Conservation (phyloP, 2,113 vertebrate species). For the Notiomystis cincta region DNA sequence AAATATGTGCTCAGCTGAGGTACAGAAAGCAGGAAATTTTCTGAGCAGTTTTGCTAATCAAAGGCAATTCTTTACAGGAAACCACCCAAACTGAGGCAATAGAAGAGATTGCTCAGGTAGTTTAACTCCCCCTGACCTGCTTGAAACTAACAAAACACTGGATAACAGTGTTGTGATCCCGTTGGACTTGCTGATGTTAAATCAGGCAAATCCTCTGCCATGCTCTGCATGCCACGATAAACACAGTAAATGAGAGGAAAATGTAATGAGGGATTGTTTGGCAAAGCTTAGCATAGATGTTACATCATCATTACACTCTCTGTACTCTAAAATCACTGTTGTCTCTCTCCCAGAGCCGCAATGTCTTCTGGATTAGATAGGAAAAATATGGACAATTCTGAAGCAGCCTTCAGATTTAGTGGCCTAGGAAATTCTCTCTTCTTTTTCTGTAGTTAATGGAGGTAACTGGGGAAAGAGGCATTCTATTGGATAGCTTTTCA, state of each 20-base stretch:
- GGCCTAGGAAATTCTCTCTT: not conserved
- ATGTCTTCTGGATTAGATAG: not conserved
- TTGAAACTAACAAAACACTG: not conserved
- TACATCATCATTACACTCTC: not conserved
- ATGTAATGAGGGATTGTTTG: slow-evolving; percentile 10
- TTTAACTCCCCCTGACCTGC: not conserved
- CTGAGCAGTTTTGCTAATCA: not conserved
- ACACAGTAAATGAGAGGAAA: slow-evolving; percentile 8
- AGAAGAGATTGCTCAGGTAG: not conserved
- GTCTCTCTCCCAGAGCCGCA: not conserved
- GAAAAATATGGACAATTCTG: not conserved
- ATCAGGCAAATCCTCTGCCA: not conserved
- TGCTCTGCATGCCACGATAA: not conserved
- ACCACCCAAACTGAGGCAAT: not conserved
- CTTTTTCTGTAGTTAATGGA: not conserved
- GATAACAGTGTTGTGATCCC: not conserved
- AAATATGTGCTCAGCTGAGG: not conserved
- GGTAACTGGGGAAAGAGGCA: not conserved
- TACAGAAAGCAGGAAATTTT: not conserved
- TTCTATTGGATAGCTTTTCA: not conserved
- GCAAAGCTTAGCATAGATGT: not conserved
- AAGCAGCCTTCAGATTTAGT: not conserved
- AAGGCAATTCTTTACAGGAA: not conserved
- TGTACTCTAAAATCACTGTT: not conserved
- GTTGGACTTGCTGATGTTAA: not conserved